These are phyloP conservation scores for Sceloporus tristichus DNA, from an alignment of 2,113 vertebrate genomes.

Conservation along the genomic window DNA sequence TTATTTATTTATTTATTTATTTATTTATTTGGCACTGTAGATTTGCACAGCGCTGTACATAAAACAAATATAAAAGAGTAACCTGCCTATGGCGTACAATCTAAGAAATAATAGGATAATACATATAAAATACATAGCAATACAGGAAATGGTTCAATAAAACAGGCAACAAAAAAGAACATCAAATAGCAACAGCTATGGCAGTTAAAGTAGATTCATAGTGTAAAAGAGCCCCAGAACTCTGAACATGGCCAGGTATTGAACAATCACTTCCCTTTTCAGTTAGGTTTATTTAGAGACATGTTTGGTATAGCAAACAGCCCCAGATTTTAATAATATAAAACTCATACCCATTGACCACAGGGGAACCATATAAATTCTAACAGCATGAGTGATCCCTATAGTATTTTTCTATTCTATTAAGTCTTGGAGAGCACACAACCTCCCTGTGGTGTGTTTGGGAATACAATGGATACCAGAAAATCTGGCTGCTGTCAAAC, in stretches of 20 bases:
- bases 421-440: slow-evolving; percentile 24
- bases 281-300: slow-evolving; percentile 51
- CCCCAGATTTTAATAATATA: slow-evolving; percentile 31
- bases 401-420: background rate
- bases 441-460: slow-evolving; percentile 24
- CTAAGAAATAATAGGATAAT: no score
- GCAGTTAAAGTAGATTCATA: no score
- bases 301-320: slow-evolving; percentile 21
- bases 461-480: slow-evolving; percentile 36
- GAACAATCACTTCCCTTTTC: slow-evolving; percentile 55
- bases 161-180: no score
- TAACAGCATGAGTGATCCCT: background rate
- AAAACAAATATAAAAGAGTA: no score
- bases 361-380: slow-evolving; percentile 28
- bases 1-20: no score
- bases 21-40: no score
- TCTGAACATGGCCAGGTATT: slow-evolving; percentile 5
- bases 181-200: no score
- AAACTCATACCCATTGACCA: slow-evolving; percentile 27
- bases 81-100: no score
- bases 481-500: slow-evolving; percentile 24
- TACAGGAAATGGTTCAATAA: no score
- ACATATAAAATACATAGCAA: no score
- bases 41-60: no score
- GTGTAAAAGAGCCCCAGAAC: slow-evolving; percentile 8